Conservation (phyloP, 2,797 vertebrate species). For the Coluber constrictor region DNA sequence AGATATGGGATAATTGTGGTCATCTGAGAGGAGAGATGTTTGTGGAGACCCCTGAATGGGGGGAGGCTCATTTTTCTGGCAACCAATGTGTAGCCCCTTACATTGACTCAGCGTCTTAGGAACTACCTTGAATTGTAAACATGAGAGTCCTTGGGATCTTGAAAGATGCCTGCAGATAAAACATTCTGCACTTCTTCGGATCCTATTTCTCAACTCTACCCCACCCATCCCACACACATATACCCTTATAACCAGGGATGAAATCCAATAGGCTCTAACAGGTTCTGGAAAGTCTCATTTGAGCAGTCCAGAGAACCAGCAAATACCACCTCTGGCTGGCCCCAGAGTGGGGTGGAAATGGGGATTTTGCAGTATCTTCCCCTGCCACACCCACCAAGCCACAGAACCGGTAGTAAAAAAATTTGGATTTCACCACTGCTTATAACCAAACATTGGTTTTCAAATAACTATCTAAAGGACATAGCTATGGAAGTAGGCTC, state of each 20-base stretch:
- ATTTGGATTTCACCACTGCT: too few species aligned
- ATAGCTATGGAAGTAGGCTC: background rate
- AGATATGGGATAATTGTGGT: background rate
- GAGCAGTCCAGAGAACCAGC: too few species aligned
- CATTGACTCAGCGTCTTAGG: background rate
- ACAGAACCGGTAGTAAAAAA: too few species aligned
- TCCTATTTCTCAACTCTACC: background rate
- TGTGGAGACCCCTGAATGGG: background rate
- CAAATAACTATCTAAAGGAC: background rate
- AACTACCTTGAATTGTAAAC: background rate
- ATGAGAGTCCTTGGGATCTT: background rate
- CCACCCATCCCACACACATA: background rate
- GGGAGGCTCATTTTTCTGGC: background rate
- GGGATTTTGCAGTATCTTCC: too few species aligned
- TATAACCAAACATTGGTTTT: background rate
- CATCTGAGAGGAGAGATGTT: background rate
- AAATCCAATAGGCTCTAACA: too few species aligned
- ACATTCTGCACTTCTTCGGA: background rate
- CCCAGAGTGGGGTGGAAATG: too few species aligned
- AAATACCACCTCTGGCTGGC: too few species aligned
- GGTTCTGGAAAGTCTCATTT: too few species aligned
- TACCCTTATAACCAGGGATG: background rate
- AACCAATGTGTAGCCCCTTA: background rate
- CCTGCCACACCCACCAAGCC: too few species aligned
- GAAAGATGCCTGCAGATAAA: background rate